Evolutionary conservation across 2,888 invertebrate genomes (phyloP).

Genomic region (Volucella bombylans): DNA sequence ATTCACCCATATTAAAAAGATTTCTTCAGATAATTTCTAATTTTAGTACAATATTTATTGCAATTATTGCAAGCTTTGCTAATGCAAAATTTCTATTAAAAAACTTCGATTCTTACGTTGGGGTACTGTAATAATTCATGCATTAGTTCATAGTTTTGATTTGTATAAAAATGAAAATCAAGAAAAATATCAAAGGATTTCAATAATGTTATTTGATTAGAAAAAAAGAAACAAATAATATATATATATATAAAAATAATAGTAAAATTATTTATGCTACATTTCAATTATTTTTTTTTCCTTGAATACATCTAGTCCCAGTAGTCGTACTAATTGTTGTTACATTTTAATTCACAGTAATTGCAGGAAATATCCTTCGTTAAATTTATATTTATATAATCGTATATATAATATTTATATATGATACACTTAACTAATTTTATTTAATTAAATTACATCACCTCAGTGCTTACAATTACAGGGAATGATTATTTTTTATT

Average conservation of each 20-base stretch:
- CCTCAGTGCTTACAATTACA: constrained; percentile 69
- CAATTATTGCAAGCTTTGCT: too few species aligned
- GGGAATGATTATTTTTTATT: constrained; percentile 60
- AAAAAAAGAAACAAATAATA: constrained; percentile 24
- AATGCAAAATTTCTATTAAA: too few species aligned
- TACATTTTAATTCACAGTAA: constrained; percentile 67
- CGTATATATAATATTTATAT: constrained; percentile 47
- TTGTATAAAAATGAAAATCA: constrained; percentile 7
- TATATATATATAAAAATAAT: constrained; percentile 28
- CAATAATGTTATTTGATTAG: background rate
- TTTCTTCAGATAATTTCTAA: too few species aligned
- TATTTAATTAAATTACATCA: constrained; percentile 71
- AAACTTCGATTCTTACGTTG: too few species aligned
- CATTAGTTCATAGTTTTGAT: constrained; percentile 11
- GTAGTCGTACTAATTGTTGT: constrained; percentile 62
- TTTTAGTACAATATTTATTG: too few species aligned
- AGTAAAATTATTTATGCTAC: constrained; percentile 48
- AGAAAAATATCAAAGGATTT: constrained; percentile 1
- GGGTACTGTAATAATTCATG: constrained; percentile 17
- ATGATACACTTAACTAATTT: constrained; percentile 64
- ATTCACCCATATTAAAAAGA: too few species aligned
- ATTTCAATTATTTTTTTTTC: constrained; percentile 31
- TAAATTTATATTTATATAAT: constrained; percentile 51
- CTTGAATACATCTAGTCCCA: constrained; percentile 66
- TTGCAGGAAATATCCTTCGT: constrained; percentile 69